Base-by-base conservation (phyloP, 2,888 invertebrate genomes). In the Himalopsyche anomala region DNA sequence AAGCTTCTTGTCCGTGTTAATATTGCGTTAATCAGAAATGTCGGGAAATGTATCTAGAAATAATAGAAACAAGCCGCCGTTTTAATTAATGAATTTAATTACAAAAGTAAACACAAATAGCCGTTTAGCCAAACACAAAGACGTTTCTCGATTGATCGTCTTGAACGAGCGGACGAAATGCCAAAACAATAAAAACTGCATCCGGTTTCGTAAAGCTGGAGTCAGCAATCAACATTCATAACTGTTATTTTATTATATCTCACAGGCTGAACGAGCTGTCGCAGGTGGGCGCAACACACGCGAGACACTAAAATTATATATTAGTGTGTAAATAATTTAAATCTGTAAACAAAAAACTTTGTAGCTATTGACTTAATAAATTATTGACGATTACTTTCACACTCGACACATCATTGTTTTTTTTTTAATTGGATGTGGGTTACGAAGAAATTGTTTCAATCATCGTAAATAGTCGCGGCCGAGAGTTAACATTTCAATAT, bases 121-220 rank as follows among this genome's bases (percentile, higher is more conserved):
- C 74, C 36, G 74, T 74, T 74, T 74, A 74, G 74, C n/a, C 5
- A 74, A 74, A 74, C 36, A 74, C 74, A 74, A 74, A 74, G 74
- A 74, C 38, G 38, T 74, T 2, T 74, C 74, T 74, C 74, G 74
- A 74, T 74, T 74, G 38, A 74, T 38, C 74, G 36, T 36, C 74
- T 74, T 36, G 36, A 74, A 5, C 74, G 74, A 74, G 74, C 74
- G 38, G 38, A 19, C 74, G 74, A 74, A 74, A 74, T 74, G 74
- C 74, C 74, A 74, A 74, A 74, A 74, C 74, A 74, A 74, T 74
- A 74, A 74, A 74, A 74, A 74, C 74, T 74, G 74, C 74, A 74
- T 74, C 74, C 74, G 74, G 74, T 74, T 74, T 36, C 11, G 28
- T 74, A 74, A 74, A 74, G 38, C 15, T 36, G 74, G 28, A 74